phyloP scores from a whole-genome alignment of 2,113 vertebrate genomes.

The Synodontis membranacea region DNA sequence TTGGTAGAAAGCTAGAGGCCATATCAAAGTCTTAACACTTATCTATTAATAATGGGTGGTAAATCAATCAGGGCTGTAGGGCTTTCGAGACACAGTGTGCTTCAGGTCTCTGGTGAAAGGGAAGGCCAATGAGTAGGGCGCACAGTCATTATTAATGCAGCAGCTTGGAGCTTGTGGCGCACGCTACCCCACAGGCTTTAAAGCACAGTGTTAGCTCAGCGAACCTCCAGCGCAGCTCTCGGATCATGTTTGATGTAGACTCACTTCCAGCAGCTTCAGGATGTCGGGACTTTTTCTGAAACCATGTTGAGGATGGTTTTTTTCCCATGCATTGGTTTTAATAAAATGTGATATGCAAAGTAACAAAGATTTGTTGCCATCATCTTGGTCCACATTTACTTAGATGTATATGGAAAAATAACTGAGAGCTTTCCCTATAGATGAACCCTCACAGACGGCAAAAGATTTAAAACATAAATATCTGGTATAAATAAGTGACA shows the following conservation, averaged over 20 bases:
- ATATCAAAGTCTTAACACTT: constrained; percentile 67
- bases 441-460: no score
- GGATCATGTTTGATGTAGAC: constrained; percentile 41
- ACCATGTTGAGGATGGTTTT: not conserved
- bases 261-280: constrained; percentile 13
- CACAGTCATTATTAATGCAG: constrained; percentile 55
- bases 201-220: constrained; percentile 33
- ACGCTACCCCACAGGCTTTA: constrained; percentile 30
- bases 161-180: constrained; percentile 38
- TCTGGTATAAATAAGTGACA: not conserved
- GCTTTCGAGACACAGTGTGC: constrained; percentile 53
- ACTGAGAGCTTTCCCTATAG: not conserved
- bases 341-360: not conserved
- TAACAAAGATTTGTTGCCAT: not conserved
- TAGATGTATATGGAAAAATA: not conserved
- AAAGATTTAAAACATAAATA: not conserved
- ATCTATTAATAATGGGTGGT: constrained; percentile 65
- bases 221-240: constrained; percentile 22
- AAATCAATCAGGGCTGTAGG: constrained; percentile 67
- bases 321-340: not conserved
- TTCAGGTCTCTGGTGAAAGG: constrained; percentile 58
- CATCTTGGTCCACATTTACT: not conserved
- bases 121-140: constrained; percentile 49
- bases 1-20: constrained; percentile 39
- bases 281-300: constrained; percentile 6